phyloP scores from a whole-genome alignment of 2,113 vertebrate genomes.

The Phalacrocorax pelagicus region DNA sequence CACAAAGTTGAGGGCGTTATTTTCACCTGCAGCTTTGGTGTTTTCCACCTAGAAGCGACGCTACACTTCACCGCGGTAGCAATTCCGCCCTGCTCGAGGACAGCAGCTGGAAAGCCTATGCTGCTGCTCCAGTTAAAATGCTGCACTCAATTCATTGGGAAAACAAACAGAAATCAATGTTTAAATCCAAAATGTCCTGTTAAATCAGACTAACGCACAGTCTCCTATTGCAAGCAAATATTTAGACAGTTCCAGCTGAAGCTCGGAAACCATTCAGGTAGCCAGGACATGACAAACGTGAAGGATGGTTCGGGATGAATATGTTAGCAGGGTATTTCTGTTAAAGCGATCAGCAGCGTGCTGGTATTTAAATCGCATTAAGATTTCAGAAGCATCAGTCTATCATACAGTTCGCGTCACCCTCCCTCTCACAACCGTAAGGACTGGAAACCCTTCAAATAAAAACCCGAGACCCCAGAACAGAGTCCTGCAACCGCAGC shows the following conservation, averaged over 20 bases:
- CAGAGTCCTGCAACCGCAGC: not conserved
- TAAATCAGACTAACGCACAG: not conserved
- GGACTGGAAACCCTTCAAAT: not conserved
- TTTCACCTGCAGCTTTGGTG: rapidly evolving
- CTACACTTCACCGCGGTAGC: not conserved
- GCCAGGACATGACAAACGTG: not conserved
- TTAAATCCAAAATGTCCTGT: not conserved
- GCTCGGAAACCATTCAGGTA: not conserved
- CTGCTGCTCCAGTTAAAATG: not conserved
- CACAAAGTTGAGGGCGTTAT: not conserved
- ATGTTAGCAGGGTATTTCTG: constrained; percentile 22
- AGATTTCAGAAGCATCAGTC: constrained; percentile 32
- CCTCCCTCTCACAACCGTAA: not conserved
- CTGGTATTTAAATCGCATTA: constrained; percentile 41
- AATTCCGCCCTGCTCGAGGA: not conserved
- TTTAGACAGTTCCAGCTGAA: not conserved
- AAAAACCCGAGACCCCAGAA: not conserved
- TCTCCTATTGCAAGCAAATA: not conserved
- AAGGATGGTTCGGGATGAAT: not conserved
- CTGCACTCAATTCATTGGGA: not conserved
- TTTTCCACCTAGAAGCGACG: not conserved
- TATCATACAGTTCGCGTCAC: not conserved
- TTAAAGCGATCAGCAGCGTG: not conserved
- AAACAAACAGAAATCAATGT: constrained; percentile 44
- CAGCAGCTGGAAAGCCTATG: not conserved